Evolutionary conservation across 2,113 vertebrate species (phyloP), one percentile per base, ranked within the genome.

Genomic region (Periophthalmodon schlosseri): DNA sequence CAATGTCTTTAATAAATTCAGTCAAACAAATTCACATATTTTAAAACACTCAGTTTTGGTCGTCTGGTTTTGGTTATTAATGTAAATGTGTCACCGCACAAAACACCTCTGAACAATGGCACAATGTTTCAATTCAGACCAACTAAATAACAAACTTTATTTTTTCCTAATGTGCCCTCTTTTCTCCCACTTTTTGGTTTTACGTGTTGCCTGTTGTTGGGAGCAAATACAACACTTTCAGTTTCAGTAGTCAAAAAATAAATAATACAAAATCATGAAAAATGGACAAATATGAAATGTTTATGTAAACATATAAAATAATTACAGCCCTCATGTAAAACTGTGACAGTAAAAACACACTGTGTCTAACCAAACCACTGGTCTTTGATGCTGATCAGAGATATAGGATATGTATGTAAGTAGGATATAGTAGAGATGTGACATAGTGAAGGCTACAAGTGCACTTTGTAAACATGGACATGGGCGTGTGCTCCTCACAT

Each of bases 171-270:
- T 49, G 47, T 49, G 47, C 47, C 36, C 14, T 50, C 15, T 50
- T 50, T 18, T 50, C 49, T 50, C 49, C 15, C 15, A 50, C 14
- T 16, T 16, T 50, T 50, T 50, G 16, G 49, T 50, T 50, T 50
- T 50, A 50, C 5, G 14, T 50, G 49, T 49, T 49, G 14, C 12
- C 11, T 39, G 36, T 39, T 39, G 36, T 54, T 54, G 20, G 20
- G 20, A 20, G 6, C 16, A 6, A n/a, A 54, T 20, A 54, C 52
- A 54, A 39, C 36, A 39, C 36, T 39, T 39, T 39, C 52, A n/a
- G 85, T 94, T 88, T 92, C 92, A 93, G 88, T 93, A 94, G 93
- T 85, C 79, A 91, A 93, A 94, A 63, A 91, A 96, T 95, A 96
- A 95, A 94, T 95, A 94, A 93, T 85, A 90, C 72, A 88, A 34